Evolutionary conservation across 2,113 vertebrate species (phyloP), one percentile per base, ranked within the genome.

Genomic region (Gobius niger): DNA sequence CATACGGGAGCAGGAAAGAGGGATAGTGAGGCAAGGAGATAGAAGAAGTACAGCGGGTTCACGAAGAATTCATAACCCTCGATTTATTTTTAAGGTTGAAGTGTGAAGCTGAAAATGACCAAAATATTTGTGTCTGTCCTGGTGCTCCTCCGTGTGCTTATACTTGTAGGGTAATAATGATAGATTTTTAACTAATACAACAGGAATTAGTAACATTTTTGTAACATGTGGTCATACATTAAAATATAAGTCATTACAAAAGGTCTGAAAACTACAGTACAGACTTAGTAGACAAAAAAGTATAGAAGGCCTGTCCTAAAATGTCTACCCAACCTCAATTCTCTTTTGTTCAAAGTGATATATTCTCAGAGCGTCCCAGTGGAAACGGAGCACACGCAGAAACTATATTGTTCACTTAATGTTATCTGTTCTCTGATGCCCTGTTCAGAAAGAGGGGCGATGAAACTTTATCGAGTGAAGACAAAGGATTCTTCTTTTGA

Each of bases 401-500:
- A 67, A 68, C 1, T 1, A 66, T 75, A 75, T 67, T 62, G 72
- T 70, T 80, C 74, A 73, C 82, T 84, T 81, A 77, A 78, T 77
- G 66, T 69, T 75, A 82, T 83, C 78, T 77, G 73, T 75, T 68
- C 77, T 73, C 67, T 72, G 81, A 78, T 84, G 56, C 82, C 70
- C 80, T 57, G 76, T 84, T 80, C 81, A 87, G 67, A 84, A 86
- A 81, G 71, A 47, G 57, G 69, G 66, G 78, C 82, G 80, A 82
- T 87, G 77, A 85, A 87, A 83, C 78, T 88, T 83, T 83, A 83
- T 82, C 70, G 66, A 50, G 75, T 78, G 78, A 78, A 73, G 76
- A 82, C 63, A 80, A 76, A 83, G 75, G 70, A 69, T 54, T 72
- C 79, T 82, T 56, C 18, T 76, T 76, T 75, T 70, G 64, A 51